phyloP scores from a whole-genome alignment of 2,888 invertebrate species.

The Hylaea fasciaria region DNA sequence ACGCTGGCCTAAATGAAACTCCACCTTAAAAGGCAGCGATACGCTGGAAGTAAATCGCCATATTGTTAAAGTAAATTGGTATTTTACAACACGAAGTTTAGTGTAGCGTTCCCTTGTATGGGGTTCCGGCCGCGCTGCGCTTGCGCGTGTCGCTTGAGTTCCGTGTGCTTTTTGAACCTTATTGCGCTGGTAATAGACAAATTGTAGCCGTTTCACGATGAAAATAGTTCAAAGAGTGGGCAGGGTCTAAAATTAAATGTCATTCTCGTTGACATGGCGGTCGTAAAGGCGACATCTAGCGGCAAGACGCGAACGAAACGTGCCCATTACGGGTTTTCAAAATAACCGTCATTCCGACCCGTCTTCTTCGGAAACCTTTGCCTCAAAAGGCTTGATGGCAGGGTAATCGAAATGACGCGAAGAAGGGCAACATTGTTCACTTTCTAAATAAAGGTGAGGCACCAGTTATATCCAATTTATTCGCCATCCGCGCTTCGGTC shows the following conservation, averaged over 20 bases:
- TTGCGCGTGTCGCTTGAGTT: slow-evolving; percentile 6
- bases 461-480: background rate
- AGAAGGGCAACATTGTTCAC: slow-evolving; percentile 15
- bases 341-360: slow-evolving; percentile 35
- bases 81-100: slow-evolving; percentile 77
- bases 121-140: slow-evolving; percentile 23
- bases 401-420: slow-evolving; percentile 6
- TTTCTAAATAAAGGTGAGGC: slow-evolving; percentile 5
- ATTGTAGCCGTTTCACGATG: slow-evolving; percentile 7
- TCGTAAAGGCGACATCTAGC: slow-evolving; percentile 68
- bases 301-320: slow-evolving; percentile 48
- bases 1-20: slow-evolving; percentile 71
- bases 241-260: slow-evolving; percentile 65
- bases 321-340: slow-evolving; percentile 41
- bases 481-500: background rate
- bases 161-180: slow-evolving; percentile 43
- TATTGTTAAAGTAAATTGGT: slow-evolving; percentile 82
- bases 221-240: slow-evolving; percentile 9
- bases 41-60: slow-evolving; percentile 74
- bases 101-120: slow-evolving; percentile 66
- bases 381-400: slow-evolving; percentile 25
- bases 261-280: slow-evolving; percentile 64
- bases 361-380: slow-evolving; percentile 10
- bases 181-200: slow-evolving; percentile 14
- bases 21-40: slow-evolving; percentile 74